phyloP scores from a whole-genome alignment of 2,113 vertebrate species.

The Dicerorhinus sumatrensis region DNA sequence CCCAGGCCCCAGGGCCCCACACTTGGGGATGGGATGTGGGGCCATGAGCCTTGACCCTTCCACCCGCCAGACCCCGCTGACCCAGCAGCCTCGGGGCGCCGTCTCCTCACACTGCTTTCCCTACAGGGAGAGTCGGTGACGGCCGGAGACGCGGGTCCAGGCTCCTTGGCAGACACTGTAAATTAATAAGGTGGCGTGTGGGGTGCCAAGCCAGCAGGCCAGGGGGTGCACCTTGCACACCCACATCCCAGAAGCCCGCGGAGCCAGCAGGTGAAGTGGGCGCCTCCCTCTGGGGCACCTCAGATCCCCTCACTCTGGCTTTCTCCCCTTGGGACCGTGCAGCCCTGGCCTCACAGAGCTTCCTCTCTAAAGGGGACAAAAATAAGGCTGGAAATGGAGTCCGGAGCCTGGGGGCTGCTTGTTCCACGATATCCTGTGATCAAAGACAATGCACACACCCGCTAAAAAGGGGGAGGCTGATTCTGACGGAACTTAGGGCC shows the following conservation, averaged over 20 bases:
- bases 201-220: no score
- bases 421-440: accelerated
- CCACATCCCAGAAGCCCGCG: not conserved
- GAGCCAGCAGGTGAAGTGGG: not conserved
- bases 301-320: not conserved
- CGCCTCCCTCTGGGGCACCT: not conserved
- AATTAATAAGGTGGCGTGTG: accelerated
- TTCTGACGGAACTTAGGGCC: not conserved
- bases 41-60: not conserved
- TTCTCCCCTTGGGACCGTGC: accelerated
- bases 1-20: not conserved
- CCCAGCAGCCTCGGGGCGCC: not conserved
- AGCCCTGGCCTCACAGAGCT: not conserved
- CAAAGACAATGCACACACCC: not conserved
- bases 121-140: not conserved
- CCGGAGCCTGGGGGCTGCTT: not conserved
- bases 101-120: not conserved
- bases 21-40: accelerated
- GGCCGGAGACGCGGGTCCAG: accelerated
- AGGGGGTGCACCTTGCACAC: accelerated
- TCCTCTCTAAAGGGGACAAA: no score
- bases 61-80: no score
- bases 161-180: not conserved
- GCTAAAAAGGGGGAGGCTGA: not conserved
- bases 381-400: not conserved